Percentiles rank a stretch among this genome's conserved stretches.
Evolutionary conservation across 2,888 invertebrate genomes (phyloP).

Genomic region (Oscheius sp.): DNA sequence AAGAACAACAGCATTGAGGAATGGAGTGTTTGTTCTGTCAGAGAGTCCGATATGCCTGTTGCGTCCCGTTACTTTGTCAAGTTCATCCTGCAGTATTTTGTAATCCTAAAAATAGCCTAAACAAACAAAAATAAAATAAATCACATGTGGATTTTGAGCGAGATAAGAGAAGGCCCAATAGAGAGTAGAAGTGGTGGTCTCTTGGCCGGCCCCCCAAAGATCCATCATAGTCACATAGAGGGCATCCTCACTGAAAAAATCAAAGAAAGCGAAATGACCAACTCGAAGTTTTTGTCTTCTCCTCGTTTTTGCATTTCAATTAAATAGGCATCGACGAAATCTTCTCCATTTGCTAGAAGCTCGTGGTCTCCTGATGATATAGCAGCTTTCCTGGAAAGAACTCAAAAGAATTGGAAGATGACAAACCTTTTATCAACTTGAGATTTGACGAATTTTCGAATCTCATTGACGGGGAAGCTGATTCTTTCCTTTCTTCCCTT

Average conservation of each 20-base stretch:
- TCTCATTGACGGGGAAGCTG: not conserved
- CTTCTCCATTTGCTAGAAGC: constrained; percentile 32
- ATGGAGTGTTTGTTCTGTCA: constrained; percentile 36
- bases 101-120: constrained; percentile 26
- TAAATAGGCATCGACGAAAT: constrained; percentile 47
- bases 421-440: constrained; percentile 3
- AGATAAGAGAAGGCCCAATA: constrained; percentile 41
- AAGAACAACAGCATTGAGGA: constrained; percentile 33
- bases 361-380: constrained; percentile 37
- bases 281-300: not conserved
- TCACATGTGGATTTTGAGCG: constrained; percentile 34
- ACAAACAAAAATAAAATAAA: not conserved
- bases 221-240: constrained; percentile 41
- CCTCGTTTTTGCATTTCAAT: constrained; percentile 37
- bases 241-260: constrained; percentile 37
- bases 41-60: constrained; percentile 25
- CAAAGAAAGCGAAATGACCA: no score
- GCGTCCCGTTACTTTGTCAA: constrained; percentile 28
- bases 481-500: not conserved
- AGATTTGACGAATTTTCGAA: not conserved
- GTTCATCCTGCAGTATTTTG: constrained; percentile 35
- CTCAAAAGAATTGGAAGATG: not conserved
- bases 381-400: constrained; percentile 24
- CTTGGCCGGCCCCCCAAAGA: constrained; percentile 55
- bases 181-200: constrained; percentile 53